A percentile compares a stretch with the other conserved stretches of the same genome.
These are phyloP conservation scores for Nasonovia ribisnigri DNA, from an alignment of 2,888 invertebrate genomes.

Conservation along the genomic window DNA sequence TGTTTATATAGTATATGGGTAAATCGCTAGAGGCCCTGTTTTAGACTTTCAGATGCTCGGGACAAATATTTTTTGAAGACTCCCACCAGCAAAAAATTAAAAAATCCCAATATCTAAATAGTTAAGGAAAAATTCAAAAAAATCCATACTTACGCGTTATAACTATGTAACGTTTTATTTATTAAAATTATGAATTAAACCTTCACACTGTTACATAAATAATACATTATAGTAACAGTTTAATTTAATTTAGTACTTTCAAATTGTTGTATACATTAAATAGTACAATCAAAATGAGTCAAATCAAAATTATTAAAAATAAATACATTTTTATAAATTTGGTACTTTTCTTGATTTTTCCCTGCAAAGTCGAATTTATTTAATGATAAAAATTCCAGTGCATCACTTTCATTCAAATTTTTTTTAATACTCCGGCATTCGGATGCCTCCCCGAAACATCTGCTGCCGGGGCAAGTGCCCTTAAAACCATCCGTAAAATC, in stretches of 20 bases:
- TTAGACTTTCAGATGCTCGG: too few species aligned
- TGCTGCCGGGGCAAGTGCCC: too few species aligned
- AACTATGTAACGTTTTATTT: not conserved
- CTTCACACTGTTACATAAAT: slow-evolving; percentile 1
- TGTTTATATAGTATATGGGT: too few species aligned
- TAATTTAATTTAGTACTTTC: not conserved
- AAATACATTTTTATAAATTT: not conserved
- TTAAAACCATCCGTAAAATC: too few species aligned
- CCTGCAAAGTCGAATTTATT: not conserved
- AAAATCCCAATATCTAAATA: too few species aligned
- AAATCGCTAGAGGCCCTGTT: too few species aligned
- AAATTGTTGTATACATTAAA: not conserved
- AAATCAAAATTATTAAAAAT: not conserved
- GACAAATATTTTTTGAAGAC: too few species aligned
- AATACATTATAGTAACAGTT: slow-evolving; percentile 7
- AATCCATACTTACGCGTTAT: not conserved
- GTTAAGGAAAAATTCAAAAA: slow-evolving; percentile 5
- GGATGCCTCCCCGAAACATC: too few species aligned
- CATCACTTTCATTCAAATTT: too few species aligned
- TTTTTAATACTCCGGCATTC: too few species aligned
- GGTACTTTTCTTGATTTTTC: not conserved
- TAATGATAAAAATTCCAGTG: not conserved
- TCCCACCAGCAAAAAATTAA: too few species aligned
- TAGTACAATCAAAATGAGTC: not conserved
- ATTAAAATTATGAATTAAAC: not conserved